phyloP scores from a whole-genome alignment of 1,140 invertebrate species.

The Scaptomyza montana region DNA sequence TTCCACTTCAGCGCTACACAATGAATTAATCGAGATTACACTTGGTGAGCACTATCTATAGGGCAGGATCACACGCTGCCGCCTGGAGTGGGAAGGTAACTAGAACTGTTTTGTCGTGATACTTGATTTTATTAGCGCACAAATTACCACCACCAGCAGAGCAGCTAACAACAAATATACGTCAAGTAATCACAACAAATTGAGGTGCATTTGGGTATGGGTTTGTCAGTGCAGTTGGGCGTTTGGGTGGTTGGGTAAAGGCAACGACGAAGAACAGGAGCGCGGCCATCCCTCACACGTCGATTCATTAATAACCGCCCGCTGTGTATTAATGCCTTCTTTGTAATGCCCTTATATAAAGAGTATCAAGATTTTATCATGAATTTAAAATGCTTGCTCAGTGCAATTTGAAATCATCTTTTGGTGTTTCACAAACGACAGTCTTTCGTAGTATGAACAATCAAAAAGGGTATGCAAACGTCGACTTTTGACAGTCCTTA shows the following conservation, averaged over 20 bases:
- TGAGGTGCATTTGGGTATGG: constrained; percentile 53
- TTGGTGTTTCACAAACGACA: too few relatives aligned
- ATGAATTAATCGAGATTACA: constrained; percentile 81
- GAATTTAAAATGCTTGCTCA: too few relatives aligned
- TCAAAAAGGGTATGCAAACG: not conserved
- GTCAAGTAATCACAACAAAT: constrained; percentile 78
- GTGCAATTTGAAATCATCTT: too few relatives aligned
- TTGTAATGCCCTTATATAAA: not conserved
- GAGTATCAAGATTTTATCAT: constrained; percentile 1
- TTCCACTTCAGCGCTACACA: constrained; percentile 78
- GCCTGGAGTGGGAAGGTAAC: constrained; percentile 1
- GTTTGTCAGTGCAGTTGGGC: not conserved
- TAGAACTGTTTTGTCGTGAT: constrained; percentile 66
- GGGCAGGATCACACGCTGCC: constrained; percentile 47
- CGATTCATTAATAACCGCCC: constrained; percentile 80
- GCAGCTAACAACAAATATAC: constrained; percentile 37
- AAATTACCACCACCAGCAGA: constrained; percentile 77
- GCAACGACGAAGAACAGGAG: constrained; percentile 21
- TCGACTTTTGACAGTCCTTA: not conserved
- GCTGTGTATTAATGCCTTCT: constrained; percentile 63
- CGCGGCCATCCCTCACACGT: constrained; percentile 25
- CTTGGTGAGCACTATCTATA: constrained; percentile 71
- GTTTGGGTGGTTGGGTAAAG: too few relatives aligned
- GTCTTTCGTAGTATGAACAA: not conserved
- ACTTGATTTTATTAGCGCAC: constrained; percentile 83